phyloP scores from a whole-genome alignment of 2,888 invertebrate species.

The Balanococcus diminutus region DNA sequence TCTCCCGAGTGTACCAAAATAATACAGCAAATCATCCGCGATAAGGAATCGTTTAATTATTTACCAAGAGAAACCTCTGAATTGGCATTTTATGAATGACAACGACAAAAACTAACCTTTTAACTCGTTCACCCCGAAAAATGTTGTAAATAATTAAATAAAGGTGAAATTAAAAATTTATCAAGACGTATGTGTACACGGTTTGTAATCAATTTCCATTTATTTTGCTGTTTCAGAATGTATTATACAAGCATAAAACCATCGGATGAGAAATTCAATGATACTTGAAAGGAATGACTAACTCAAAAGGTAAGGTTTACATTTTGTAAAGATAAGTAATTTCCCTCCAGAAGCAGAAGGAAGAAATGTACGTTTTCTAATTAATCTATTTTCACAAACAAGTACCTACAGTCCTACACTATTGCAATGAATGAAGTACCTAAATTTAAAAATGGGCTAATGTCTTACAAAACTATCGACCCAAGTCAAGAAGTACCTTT shows the following conservation, averaged over 20 bases:
- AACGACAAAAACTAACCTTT: neutral
- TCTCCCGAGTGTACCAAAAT: neutral
- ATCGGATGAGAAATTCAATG: slow-evolving; percentile 31
- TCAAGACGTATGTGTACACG: neutral
- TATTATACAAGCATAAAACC: slow-evolving; percentile 17
- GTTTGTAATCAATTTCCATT: slow-evolving; percentile 8
- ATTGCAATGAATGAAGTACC: neutral
- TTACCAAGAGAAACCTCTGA: neutral
- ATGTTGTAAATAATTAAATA: neutral
- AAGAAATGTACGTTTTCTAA: neutral
- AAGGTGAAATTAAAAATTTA: neutral
- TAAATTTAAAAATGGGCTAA: neutral
- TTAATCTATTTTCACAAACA: neutral
- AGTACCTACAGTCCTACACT: neutral
- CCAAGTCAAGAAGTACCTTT: neutral
- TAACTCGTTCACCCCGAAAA: neutral
- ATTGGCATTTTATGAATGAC: neutral
- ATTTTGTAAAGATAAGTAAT: neutral
- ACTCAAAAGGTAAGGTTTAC: slow-evolving; percentile 43
- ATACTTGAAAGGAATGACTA: slow-evolving; percentile 50
- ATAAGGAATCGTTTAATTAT: neutral
- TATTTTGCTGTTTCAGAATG: slow-evolving; percentile 44
- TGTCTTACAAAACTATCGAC: neutral
- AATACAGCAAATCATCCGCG: neutral
- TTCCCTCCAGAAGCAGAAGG: neutral